Evolutionary conservation across 1,140 invertebrate species (phyloP), one percentile per base, ranked within the genome.

Genomic region (Agrilus planipennis): DNA sequence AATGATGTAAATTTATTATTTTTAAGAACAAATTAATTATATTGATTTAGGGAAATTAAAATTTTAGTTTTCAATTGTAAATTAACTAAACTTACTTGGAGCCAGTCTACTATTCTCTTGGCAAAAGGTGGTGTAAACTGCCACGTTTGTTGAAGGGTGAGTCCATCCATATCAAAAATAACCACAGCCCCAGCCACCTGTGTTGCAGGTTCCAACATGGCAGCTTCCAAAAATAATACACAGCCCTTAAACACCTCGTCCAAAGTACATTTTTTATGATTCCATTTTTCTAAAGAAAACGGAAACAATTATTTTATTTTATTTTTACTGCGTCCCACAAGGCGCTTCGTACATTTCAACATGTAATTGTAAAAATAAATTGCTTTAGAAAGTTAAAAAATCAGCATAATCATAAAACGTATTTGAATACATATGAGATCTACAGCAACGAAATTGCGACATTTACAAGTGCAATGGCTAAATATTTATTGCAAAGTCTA

Each of bases 191-290:
- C 84, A 41, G 71, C 71, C 27, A 87, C 75, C 58, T 88, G 83
- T 0, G 81, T 76, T 47, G 73, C 69, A 0, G 81, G 81, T 54
- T 88, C 84, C 48, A 85, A 52, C 73, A 84, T 81, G 22, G 84
- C 83, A 0, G 79, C 78, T 55, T 88, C 84, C 40, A 86, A 57
- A 53, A 82, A 85, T 12, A 87, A 55, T 0, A 86, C 83, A 44
- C 77, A 80, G 1, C 82, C 84, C 59, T 86, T 86, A 65, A 80
- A 87, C 4, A 87, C 76, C 55, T 88, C 84, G 54, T 87, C 84
- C 12, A 88, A 62, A 2, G 64, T 65, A 28, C 79, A 79, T 62
- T 87, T 76, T 49, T 79, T 83, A 54, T 79, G 79, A 53, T 88
- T 86, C 84, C 84, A 88, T 63, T 81, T 84, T 55, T 85, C 79